Evolutionary conservation across 1,140 invertebrate genomes (phyloP).

Genomic region (Oryzaephilus surinamensis): DNA sequence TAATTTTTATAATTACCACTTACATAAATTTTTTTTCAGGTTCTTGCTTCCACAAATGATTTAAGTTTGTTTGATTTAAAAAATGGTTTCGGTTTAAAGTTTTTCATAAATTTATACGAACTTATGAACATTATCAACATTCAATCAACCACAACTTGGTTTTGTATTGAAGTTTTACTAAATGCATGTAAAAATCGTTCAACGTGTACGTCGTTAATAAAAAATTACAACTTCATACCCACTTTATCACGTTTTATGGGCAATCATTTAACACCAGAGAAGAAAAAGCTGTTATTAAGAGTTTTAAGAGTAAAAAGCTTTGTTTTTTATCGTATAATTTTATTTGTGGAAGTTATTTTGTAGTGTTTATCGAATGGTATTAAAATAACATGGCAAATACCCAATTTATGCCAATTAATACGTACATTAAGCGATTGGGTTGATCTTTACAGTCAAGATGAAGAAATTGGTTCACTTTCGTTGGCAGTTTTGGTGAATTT

Average conservation of each 20-base stretch:
- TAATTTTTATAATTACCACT: no score
- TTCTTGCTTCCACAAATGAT: no score
- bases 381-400: constrained; percentile 59
- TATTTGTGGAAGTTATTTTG: no score
- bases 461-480: constrained; percentile 45
- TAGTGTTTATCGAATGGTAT: constrained; percentile 60
- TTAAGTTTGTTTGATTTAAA: no score
- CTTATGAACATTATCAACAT: constrained; percentile 31
- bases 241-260: constrained; percentile 48
- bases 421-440: constrained; percentile 50
- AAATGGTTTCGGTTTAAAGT: constrained; percentile 40
- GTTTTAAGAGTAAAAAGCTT: no score
- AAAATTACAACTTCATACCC: constrained; percentile 58
- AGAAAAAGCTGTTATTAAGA: constrained; percentile 41
- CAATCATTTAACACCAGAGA: constrained; percentile 40
- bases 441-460: constrained; percentile 41
- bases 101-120: constrained; percentile 44
- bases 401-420: constrained; percentile 51
- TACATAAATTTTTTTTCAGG: no score
- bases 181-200: constrained; percentile 47
- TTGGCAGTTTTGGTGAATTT: constrained; percentile 59
- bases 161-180: no score
- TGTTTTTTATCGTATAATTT: no score
- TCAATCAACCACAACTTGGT: constrained; percentile 39
- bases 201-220: constrained; percentile 48